phyloP scores from a whole-genome alignment of 2,113 vertebrate species.

The Crotalus viridis region DNA sequence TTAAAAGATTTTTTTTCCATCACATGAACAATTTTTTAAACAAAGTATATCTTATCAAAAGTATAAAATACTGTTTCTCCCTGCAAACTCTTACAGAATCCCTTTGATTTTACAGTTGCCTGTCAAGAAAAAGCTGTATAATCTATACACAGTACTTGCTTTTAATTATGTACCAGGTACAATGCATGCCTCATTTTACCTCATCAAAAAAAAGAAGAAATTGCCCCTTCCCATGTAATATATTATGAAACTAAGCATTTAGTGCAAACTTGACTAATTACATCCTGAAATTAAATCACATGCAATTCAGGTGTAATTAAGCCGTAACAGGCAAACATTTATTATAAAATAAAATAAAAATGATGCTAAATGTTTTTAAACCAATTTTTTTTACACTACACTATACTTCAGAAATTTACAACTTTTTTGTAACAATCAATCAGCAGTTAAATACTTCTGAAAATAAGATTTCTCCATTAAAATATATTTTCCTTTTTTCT shows the following conservation, averaged over 20 bases:
- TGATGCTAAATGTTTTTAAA: slow-evolving; percentile 66
- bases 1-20: slow-evolving; percentile 47
- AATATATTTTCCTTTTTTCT: slow-evolving; percentile 76
- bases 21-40: slow-evolving; percentile 47
- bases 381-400: slow-evolving; percentile 72
- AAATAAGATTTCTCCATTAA: slow-evolving; percentile 80
- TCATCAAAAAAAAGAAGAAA: slow-evolving; percentile 26
- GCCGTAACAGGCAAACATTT: slow-evolving; percentile 58
- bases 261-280: slow-evolving; percentile 56
- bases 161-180: slow-evolving; percentile 33
- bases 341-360: slow-evolving; percentile 56
- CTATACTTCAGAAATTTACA: slow-evolving; percentile 79
- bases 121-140: slow-evolving; percentile 48
- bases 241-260: slow-evolving; percentile 48
- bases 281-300: slow-evolving; percentile 53
- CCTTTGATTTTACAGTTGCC: slow-evolving; percentile 55
- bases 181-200: slow-evolving; percentile 39
- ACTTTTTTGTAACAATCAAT: slow-evolving; percentile 78
- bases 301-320: slow-evolving; percentile 56
- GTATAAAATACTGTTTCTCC: slow-evolving; percentile 66
- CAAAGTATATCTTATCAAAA: slow-evolving; percentile 55
- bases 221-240: slow-evolving; percentile 14
- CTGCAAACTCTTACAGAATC: slow-evolving; percentile 57
- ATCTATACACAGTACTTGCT: slow-evolving; percentile 52
- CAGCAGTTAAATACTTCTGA: slow-evolving; percentile 81